Conservation (phyloP, 1,140 invertebrate species). For the Anastrepha obliqua region DNA sequence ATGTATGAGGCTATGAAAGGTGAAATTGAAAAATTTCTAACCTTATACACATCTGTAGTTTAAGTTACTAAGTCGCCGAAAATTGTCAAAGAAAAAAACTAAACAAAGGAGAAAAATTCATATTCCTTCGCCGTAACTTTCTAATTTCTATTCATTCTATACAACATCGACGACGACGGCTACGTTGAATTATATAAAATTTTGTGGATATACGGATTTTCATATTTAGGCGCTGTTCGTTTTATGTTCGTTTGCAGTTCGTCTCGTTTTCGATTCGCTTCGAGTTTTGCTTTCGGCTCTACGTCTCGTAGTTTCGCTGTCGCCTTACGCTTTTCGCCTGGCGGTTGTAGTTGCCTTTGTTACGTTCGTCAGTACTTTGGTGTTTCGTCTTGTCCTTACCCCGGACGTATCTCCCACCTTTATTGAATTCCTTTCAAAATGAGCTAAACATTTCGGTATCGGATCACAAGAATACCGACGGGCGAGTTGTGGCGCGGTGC, state of each 20-base stretch:
- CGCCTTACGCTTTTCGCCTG: not conserved
- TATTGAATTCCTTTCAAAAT: slow-evolving; percentile 52
- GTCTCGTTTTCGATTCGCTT: slow-evolving; percentile 16
- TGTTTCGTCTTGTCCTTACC: slow-evolving; percentile 24
- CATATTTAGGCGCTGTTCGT: slow-evolving; percentile 42
- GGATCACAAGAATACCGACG: slow-evolving; percentile 11
- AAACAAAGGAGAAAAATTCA: not conserved
- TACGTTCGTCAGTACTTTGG: slow-evolving; percentile 33
- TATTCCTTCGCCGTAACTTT: not conserved
- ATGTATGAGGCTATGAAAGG: not conserved
- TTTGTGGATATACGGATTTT: slow-evolving; percentile 55
- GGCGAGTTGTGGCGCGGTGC: not conserved
- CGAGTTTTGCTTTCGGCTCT: slow-evolving; percentile 17
- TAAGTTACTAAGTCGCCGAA: not conserved
- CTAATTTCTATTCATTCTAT: not conserved
- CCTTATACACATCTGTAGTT: too few species aligned
- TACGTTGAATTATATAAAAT: slow-evolving; percentile 53
- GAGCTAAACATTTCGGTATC: slow-evolving; percentile 28
- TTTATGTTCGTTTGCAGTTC: slow-evolving; percentile 39
- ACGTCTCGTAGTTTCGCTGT: not conserved
- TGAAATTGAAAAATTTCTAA: not conserved
- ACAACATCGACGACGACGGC: slow-evolving; percentile 15
- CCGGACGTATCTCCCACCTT: slow-evolving; percentile 5
- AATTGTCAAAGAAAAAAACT: not conserved
- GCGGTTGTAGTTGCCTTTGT: slow-evolving; percentile 31